phyloP scores from a whole-genome alignment of 2,113 vertebrate genomes.

The Thamnaconus septentrionalis region DNA sequence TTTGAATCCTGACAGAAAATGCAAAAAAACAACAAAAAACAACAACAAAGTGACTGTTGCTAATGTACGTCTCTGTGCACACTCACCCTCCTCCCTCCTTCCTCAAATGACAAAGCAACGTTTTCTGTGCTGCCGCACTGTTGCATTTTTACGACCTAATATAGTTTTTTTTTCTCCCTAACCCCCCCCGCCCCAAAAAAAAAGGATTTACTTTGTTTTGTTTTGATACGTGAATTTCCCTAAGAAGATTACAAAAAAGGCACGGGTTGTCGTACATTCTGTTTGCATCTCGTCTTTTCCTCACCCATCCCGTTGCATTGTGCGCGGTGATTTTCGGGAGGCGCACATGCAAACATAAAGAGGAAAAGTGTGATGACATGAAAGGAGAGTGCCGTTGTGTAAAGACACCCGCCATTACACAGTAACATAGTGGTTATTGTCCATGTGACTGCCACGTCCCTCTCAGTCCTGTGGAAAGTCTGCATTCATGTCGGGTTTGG shows the following conservation, averaged over 20 bases:
- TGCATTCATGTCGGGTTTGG: slow-evolving; percentile 33
- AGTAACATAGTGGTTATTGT: slow-evolving; percentile 57
- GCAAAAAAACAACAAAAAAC: slow-evolving; percentile 36
- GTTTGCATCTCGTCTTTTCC: slow-evolving; percentile 10
- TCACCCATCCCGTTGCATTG: no score
- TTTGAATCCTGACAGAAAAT: no score
- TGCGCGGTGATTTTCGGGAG: neutral
- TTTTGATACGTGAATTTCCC: slow-evolving; percentile 56
- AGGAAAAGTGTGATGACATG: slow-evolving; percentile 45
- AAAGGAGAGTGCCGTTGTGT: slow-evolving; percentile 51
- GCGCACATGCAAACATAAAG: slow-evolving; percentile 5
- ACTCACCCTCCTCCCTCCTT: slow-evolving; percentile 33
- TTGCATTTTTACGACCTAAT: slow-evolving; percentile 27
- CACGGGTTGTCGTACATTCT: slow-evolving; percentile 27
- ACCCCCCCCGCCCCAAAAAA: neutral
- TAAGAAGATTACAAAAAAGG: slow-evolving; percentile 53
- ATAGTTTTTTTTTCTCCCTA: slow-evolving; percentile 18
- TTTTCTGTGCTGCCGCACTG: slow-evolving; percentile 32
- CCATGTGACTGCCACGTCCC: slow-evolving; percentile 66
- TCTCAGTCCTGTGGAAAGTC: slow-evolving; percentile 69
- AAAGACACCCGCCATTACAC: slow-evolving; percentile 74
- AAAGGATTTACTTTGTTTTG: slow-evolving; percentile 50
- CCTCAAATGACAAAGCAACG: neutral
- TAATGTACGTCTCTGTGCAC: slow-evolving; percentile 32
- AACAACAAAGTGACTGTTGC: slow-evolving; percentile 18